Base-by-base conservation (phyloP, 2,888 invertebrate genomes). In the Nomada fabriciana region DNA sequence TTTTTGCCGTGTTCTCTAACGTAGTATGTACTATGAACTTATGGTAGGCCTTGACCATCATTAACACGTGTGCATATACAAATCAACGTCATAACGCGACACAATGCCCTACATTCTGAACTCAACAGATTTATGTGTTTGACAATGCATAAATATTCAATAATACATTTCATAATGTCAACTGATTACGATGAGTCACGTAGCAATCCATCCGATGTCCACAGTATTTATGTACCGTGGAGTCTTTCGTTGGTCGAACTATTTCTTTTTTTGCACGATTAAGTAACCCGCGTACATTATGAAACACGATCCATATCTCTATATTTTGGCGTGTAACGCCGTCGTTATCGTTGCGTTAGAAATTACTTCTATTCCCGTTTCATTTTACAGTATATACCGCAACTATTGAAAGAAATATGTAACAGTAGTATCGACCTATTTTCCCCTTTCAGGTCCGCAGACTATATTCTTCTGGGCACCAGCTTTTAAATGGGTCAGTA, bases 401-500 rank as follows among this genome's bases (percentile, higher is more conserved):
- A 23, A 65, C 23, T 25, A 42, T 70, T 47, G 25, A 43, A 53
- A 59, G 20, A 68, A 47, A 52, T 68, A 61, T 47, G 29, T 72
- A 76, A 83, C 29, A 64, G 63, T 55, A 76, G 68, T 65, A 70
- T 72, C 65, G 72, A 79, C 69, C 60, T 83, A 76, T 76, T 83
- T 84, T 78, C 61, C 78, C 61, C 71, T 88, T 87, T 82, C 83
- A 98, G 99, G 99, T 93, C 99, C 99, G 13, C 99, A 99, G 95
- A 99, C 99, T 2, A 96, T 99, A 80, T 99, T 99, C 94, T 99
- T 99, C 95, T 99, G 99, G 99, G 98, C 99, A 53, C 99, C 99
- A 82, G 95, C 97, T 29, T 97, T 98, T 92, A 99, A 99, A 97
- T 99, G 99, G 99, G 99, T 98, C 95, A 96, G 96, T 95, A 84